Conservation (phyloP, 2,888 invertebrate species). For the Drosophila nigricruria region DNA sequence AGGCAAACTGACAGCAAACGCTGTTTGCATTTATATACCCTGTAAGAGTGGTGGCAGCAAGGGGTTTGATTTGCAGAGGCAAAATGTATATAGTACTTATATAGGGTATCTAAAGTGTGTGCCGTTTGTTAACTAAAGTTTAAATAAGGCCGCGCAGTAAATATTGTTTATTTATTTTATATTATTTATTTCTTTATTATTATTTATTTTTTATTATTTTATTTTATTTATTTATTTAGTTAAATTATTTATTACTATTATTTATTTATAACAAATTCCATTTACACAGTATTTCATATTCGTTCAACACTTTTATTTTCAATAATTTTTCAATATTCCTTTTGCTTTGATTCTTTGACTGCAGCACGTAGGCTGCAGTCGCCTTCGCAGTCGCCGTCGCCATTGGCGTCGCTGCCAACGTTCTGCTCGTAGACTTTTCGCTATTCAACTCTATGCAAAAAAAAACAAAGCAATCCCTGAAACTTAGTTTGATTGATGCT, state of each 20-base stretch:
- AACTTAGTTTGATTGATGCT: constrained; percentile 19
- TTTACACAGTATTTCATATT: constrained; percentile 1
- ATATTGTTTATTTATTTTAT: not conserved
- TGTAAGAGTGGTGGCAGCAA: not conserved
- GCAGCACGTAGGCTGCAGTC: constrained; percentile 41
- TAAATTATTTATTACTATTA: no score
- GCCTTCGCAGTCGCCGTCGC: not conserved
- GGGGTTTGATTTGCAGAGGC: not conserved
- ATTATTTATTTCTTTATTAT: no score
- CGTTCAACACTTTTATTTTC: not conserved
- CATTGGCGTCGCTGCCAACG: constrained; percentile 12
- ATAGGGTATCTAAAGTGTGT: not conserved
- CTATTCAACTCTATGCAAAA: not conserved
- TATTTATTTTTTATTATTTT: no score
- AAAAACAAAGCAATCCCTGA: not conserved
- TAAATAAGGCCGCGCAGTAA: fast-evolving
- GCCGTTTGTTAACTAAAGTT: not conserved
- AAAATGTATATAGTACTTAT: no score
- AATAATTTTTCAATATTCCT: constrained; percentile 1
- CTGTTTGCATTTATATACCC: constrained; percentile 38
- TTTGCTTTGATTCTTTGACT: constrained; percentile 27
- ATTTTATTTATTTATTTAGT: no score
- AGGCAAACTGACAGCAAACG: constrained; percentile 27
- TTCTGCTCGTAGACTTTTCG: constrained; percentile 30
- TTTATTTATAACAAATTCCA: no score